Conservation (phyloP, 1,140 invertebrate genomes). For the Phocides pigmalion region DNA sequence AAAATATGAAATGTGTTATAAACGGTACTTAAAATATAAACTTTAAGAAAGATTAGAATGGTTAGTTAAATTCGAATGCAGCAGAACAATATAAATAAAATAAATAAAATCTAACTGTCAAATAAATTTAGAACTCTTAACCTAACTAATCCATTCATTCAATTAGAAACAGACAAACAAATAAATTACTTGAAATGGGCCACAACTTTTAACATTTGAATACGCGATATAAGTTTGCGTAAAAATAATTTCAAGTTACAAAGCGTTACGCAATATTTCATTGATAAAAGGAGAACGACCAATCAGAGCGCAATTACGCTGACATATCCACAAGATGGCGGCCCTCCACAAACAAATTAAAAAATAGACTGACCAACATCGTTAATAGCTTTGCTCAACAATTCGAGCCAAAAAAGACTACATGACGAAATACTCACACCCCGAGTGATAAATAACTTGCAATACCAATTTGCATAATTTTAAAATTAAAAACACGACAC, state of each 20-base stretch:
- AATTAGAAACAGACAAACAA: too few species aligned
- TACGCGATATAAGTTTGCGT: neutral
- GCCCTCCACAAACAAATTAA: slow-evolving; percentile 29
- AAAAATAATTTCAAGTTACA: neutral
- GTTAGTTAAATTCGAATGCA: too few species aligned
- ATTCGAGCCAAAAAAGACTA: slow-evolving; percentile 33
- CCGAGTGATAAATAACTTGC: slow-evolving; percentile 35
- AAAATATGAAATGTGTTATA: too few species aligned
- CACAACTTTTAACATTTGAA: too few species aligned
- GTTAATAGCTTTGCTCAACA: slow-evolving; percentile 34
- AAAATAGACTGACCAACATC: slow-evolving; percentile 29
- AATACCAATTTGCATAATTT: slow-evolving; percentile 35
- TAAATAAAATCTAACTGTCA: too few species aligned
- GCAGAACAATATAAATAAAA: too few species aligned
- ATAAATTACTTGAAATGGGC: too few species aligned
- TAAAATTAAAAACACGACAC: slow-evolving; percentile 30
- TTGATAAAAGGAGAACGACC: slow-evolving; percentile 17
- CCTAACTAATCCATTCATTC: too few species aligned
- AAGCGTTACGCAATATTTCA: slow-evolving; percentile 12
- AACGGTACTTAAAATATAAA: too few species aligned
- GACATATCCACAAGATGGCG: slow-evolving; percentile 28
- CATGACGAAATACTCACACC: slow-evolving; percentile 38
- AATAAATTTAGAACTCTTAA: too few species aligned
- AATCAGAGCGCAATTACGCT: slow-evolving; percentile 21
- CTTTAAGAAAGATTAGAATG: too few species aligned